Percentiles rank a stretch among this genome's conserved stretches.
phyloP scores from a whole-genome alignment of 2,888 invertebrate species.

The Orchestes rusci region DNA sequence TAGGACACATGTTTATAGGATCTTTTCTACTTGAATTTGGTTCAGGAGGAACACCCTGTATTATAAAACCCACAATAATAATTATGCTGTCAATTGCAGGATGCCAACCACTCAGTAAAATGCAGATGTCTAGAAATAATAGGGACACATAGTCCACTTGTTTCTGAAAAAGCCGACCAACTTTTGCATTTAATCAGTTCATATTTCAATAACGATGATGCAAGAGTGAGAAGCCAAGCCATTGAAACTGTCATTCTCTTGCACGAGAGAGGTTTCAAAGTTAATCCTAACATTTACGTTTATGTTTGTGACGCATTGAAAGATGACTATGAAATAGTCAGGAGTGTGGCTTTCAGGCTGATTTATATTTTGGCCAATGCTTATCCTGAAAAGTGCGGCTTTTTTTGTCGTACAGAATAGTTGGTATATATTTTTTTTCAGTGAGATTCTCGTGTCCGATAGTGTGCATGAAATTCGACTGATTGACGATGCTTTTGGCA shows the following conservation, averaged over 20 bases:
- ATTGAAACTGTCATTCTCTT: slow-evolving; percentile 78
- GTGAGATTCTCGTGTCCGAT: slow-evolving; percentile 60
- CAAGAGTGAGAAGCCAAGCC: slow-evolving; percentile 83
- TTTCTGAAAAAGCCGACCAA: slow-evolving; percentile 52
- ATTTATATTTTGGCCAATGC: slow-evolving; percentile 80
- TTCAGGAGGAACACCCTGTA: too few relatives aligned
- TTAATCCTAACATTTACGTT: slow-evolving; percentile 65
- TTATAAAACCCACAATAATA: too few relatives aligned
- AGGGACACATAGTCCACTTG: slow-evolving; percentile 61
- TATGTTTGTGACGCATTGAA: slow-evolving; percentile 52
- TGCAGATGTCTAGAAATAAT: slow-evolving; percentile 73
- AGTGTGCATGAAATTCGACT: slow-evolving; percentile 81
- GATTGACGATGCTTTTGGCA: slow-evolving; percentile 93
- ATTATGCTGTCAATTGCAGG: too few relatives aligned
- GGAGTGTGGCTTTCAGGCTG: slow-evolving; percentile 61
- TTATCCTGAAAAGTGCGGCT: slow-evolving; percentile 71
- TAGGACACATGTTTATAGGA: too few relatives aligned
- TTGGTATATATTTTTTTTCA: slow-evolving; percentile 39
- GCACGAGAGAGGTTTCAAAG: slow-evolving; percentile 71
- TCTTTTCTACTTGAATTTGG: too few relatives aligned
- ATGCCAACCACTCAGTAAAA: slow-evolving; percentile 73
- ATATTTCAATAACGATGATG: slow-evolving; percentile 83
- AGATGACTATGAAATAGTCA: slow-evolving; percentile 39
- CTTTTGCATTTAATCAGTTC: slow-evolving; percentile 70
- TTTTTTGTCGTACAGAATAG: not conserved